Evolutionary conservation across 2,113 vertebrate genomes (phyloP), one percentile per base, ranked within the genome.

Genomic region (Perca schrenkii): DNA sequence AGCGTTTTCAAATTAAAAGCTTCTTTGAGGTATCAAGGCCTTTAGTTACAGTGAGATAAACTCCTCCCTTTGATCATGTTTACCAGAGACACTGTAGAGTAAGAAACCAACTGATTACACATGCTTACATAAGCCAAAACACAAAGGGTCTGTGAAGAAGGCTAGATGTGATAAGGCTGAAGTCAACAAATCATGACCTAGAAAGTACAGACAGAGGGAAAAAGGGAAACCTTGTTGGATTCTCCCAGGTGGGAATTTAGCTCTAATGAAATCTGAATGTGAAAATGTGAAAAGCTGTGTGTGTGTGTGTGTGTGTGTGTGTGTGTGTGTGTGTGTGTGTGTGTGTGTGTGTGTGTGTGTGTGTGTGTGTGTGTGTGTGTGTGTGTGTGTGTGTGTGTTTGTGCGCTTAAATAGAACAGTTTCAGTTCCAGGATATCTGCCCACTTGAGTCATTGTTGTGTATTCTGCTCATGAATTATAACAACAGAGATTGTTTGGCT

Each of bases 81-180:
- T 53, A 77, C 75, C 60, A 31, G 54, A 83, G 67, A 82, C 43
- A 69, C 40, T 0, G 6, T 40, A 46, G 52, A 81, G 14, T 54
- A 73, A 81, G 52, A 87, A 86, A 84, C 31, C 71, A 74, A 61
- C 47, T 79, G 83, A 85, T 91, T 82, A 87, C 79, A 83, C 49
- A 0, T 81, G 65, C 79, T 82, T 83, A 84, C 83, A 78, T 84
- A 78, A 87, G 84, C 72, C 34, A 2, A 63, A 69, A 80, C 43
- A 81, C 61, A 75, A 84, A 75, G 25, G 34, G 43, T 64, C 53
- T 71, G 66, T 50, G 61, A 58, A 60, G 69, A 43, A 43, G 40
- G 40, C 8, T 65, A 58, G 63, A 80, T 65, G 63, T 28, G 82
- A 79, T 74, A 34, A 82, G 57, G 28, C 73, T 80, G 69, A 74